Evolutionary conservation across 2,888 invertebrate genomes (phyloP).

Genomic region (Portevinia maculata): DNA sequence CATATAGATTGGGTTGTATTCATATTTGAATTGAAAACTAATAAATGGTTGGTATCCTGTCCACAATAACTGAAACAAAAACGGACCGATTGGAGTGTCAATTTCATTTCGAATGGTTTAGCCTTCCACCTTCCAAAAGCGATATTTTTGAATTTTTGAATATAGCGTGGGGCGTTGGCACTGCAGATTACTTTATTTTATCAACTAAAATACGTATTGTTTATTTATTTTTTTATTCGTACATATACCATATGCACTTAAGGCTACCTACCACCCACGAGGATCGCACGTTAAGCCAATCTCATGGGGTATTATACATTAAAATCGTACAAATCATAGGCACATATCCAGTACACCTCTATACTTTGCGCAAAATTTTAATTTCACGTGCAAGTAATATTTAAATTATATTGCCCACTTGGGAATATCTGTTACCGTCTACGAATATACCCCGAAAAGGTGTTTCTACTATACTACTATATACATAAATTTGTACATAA

Average conservation of each 20-base stretch:
- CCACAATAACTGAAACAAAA: conserved; percentile 65
- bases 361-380: conserved; percentile 53
- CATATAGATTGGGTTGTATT: conserved; percentile 48
- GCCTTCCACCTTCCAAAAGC: conserved; percentile 19
- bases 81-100: conserved; percentile 63
- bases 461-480: no score
- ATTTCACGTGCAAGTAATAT: conserved; percentile 60
- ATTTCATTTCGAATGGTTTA: conserved; percentile 45
- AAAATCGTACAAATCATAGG: conserved; percentile 10
- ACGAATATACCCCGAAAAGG: neutral
- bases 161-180: conserved; percentile 3
- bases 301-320: neutral
- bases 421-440: conserved; percentile 33
- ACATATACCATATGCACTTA: neutral
- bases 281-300: neutral
- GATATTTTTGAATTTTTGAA: conserved; percentile 29
- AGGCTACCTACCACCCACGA: neutral
- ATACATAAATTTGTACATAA: no score
- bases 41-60: conserved; percentile 68
- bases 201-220: neutral
- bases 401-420: conserved; percentile 68
- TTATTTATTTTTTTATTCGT: neutral
- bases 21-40: conserved; percentile 70
- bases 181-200: neutral
- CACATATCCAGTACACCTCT: conserved; percentile 8